Evolutionary conservation across 2,797 vertebrate species (phyloP), one percentile per base, ranked within the genome.

Genomic region (Neopelma chrysocephalum): DNA sequence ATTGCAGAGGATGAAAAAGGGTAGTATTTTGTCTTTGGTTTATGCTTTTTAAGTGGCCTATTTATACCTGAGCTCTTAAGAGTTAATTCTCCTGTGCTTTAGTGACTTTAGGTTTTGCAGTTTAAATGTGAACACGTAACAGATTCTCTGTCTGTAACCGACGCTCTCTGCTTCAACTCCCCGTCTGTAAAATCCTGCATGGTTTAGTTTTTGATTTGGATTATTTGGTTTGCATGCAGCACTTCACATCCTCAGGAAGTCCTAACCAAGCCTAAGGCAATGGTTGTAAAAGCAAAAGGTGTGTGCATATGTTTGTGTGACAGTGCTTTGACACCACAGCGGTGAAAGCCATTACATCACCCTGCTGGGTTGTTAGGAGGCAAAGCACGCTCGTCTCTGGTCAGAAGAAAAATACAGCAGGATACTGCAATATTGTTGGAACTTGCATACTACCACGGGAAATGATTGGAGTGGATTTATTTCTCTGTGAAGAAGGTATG

Each of bases 321-420:
- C 8, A 19, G 56, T 58, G 68, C 78, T 83, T 45, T 83, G 83
- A 61, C 65, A 79, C 64, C 21, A 15, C 56, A 43, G 82, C 87
- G 71, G 16, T 89, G 90, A 60, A 68, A 93, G 45, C 77, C 83
- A 50, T 84, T 96, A 21, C 48, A 47, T 96, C 80, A 66, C 66
- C 68, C 23, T 51, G 71, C 34, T 43, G 77, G 34, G 31, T 12
- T 81, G 34, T 73, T 79, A 15, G 62, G 18, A 91, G 61, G 76
- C 81, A 10, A 10, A 82, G 75, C 86, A 84, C 2, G 9, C 42
- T 22, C 5, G 8, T 11, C 47, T 76, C 66, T 89, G 70, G 56
- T 66, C 83, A 80, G 71, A 40, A 69, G 73, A 48, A 80, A 48
- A 82, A 32, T 91, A 48, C 57, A 69, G 20, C n/a, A 69, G 56